Evolutionary conservation across 2,888 invertebrate species (phyloP).

Genomic region (Tiliacea citrago): DNA sequence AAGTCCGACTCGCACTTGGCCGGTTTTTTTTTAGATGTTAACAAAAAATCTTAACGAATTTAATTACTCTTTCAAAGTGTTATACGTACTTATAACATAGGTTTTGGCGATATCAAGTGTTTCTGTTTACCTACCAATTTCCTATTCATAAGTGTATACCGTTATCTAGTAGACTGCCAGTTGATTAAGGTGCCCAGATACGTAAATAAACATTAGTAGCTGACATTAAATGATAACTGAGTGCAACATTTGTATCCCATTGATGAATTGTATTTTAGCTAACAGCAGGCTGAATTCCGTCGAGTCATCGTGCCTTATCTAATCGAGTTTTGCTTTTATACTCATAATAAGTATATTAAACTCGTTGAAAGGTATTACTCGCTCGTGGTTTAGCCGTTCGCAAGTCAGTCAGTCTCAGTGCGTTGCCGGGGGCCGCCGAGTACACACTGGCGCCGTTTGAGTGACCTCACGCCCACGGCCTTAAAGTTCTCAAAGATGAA

Average conservation of each 20-base stretch:
- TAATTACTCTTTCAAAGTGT: background rate
- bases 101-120: background rate
- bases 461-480: conserved; percentile 29
- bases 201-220: background rate
- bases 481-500: conserved; percentile 68
- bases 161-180: background rate
- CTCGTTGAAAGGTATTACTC: background rate
- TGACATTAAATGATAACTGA: conserved; percentile 18
- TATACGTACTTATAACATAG: no score
- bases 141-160: background rate
- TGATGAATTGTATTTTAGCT: background rate
- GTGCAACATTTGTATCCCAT: background rate
- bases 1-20: no score
- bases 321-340: background rate
- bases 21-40: no score
- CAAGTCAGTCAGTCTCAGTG: no score
- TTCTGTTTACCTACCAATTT: background rate
- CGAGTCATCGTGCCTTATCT: background rate
- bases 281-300: background rate
- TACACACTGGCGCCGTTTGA: conserved; percentile 13
- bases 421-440: conserved; percentile 21
- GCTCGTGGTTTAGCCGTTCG: background rate
- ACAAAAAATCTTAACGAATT: background rate
- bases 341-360: background rate
- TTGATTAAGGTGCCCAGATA: background rate